Evolutionary conservation across 2,888 invertebrate genomes (phyloP), one percentile per base, ranked within the genome.

Genomic region (Acleris emargana): DNA sequence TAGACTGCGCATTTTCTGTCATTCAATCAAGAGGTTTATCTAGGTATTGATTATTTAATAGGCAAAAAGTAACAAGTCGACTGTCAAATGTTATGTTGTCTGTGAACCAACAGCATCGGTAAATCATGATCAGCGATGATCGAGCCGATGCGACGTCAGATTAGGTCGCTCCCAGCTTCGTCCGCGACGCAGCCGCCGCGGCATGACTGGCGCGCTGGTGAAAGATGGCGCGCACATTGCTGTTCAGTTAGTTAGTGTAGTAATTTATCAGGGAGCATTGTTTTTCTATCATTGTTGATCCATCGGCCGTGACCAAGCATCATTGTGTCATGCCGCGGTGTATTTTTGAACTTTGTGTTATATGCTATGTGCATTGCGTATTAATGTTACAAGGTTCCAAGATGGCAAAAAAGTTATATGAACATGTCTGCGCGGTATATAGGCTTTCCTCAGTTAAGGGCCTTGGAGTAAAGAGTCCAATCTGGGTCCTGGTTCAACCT

Each of bases 81-180:
- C 17, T 45, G 7, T 45, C 16, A 45, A n/a, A 7, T 45, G 45
- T n/a, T 20, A 43, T 32, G 16, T 57, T 55, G 17, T 60, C 57
- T 66, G 61, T 52, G 13, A 4, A n/a, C 49, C 38, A 22, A 20
- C 83, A 83, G 77, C 84, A 84, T 89, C 81, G 88, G 89, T 91
- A 89, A 90, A 90, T 91, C 91, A 91, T 90, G 91, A 88, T 88
- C 89, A 87, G 82, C 86, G 88, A 85, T 88, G 89, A 90, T 89
- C 86, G 84, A 79, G 78, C 77, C 81, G 90, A 90, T 90, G 83
- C 83, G 85, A 87, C 77, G 90, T 90, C 89, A 90, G 91, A 91
- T 91, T 87, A 88, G 83, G 76, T 74, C 82, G 87, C 88, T 86
- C 81, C 89, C 87, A 87, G 82, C 86, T 83, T 88, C 88, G 87